These are phyloP conservation scores for Gorsachius goisagi DNA, from an alignment of 2,113 vertebrate genomes.

Conservation along the genomic window DNA sequence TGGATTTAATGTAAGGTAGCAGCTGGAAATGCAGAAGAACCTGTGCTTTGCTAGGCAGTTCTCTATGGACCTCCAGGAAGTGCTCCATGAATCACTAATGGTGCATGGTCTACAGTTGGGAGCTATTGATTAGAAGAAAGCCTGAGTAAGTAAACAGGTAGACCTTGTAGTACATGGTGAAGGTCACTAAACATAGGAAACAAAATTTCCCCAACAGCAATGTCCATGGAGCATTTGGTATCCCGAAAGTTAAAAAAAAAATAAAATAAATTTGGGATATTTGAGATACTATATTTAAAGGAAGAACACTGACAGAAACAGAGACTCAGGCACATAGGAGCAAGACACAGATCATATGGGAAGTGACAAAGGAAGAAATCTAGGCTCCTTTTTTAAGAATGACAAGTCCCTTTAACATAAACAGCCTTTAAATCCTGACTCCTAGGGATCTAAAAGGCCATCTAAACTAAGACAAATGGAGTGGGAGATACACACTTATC, in stretches of 20 bases:
- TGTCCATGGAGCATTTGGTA: not conserved
- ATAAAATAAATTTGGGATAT: not conserved
- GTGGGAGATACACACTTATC: not conserved
- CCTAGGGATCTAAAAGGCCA: not conserved
- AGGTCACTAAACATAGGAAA: slow-evolving; percentile 19
- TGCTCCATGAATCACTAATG: not conserved
- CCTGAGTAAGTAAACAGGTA: not conserved
- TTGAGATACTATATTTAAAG: not conserved
- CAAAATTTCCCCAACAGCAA: not conserved
- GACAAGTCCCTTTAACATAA: not conserved
- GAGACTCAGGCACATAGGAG: not conserved
- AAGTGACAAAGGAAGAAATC: not conserved
- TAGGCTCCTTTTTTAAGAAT: not conserved
- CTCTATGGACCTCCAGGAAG: not conserved
- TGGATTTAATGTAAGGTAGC: not conserved
- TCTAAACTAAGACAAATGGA: not conserved
- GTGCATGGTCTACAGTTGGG: not conserved
- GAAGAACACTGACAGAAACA: not conserved
- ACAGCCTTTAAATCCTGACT: not conserved
- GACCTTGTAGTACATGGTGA: not conserved
- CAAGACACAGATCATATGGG: not conserved
- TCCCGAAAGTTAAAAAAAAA: not conserved
- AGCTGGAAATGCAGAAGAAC: not conserved
- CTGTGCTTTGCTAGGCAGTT: not conserved
- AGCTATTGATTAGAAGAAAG: slow-evolving; percentile 14